Conservation (phyloP, 2,888 invertebrate species). For the Fragum whitleyi region DNA sequence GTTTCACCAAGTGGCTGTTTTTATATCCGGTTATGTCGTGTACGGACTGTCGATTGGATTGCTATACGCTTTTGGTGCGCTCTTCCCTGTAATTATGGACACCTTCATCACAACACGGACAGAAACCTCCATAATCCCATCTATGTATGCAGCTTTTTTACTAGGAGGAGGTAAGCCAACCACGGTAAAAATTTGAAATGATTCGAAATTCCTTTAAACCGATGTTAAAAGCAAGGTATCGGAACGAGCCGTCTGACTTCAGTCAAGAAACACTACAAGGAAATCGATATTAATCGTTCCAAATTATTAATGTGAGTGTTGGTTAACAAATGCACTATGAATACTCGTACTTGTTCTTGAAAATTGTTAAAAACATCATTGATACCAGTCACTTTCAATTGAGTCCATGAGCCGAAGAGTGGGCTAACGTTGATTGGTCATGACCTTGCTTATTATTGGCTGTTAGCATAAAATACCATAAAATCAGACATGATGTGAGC, state of each 20-base stretch:
- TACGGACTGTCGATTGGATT: background rate
- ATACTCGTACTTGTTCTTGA: no score
- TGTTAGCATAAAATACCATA: no score
- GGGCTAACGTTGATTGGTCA: no score
- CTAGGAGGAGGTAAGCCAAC: background rate
- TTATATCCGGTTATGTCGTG: background rate
- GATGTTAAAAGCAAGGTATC: background rate
- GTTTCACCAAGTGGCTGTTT: background rate
- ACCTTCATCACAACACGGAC: background rate
- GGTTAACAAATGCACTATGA: no score
- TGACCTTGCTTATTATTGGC: no score
- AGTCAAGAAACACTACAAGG: background rate
- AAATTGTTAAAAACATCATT: no score
- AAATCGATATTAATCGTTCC: background rate
- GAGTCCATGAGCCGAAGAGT: no score
- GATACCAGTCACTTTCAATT: no score
- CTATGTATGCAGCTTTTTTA: background rate
- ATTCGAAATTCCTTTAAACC: background rate
- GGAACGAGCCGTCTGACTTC: background rate
- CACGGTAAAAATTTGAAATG: background rate
- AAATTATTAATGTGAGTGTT: no score
- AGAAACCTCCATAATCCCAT: background rate
- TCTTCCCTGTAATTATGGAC: slow-evolving; percentile 1
- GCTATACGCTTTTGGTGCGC: background rate
- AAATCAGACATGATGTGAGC: no score